Percentiles rank a stretch among this genome's conserved stretches.
phyloP scores from a whole-genome alignment of 2,797 vertebrate species.

The Allochrocebus solatus region DNA sequence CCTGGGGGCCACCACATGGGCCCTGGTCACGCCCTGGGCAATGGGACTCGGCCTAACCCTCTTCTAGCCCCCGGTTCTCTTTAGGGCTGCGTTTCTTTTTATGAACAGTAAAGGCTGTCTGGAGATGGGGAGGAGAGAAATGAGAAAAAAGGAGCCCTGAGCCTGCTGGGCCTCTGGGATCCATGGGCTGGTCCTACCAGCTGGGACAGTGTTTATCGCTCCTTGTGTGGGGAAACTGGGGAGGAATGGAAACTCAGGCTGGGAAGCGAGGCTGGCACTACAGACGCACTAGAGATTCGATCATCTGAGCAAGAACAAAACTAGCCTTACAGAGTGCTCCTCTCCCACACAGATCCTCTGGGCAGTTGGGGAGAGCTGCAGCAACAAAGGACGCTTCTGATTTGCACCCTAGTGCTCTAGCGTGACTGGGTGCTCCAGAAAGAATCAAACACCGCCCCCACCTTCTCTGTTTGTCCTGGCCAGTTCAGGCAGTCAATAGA shows the following conservation, averaged over 20 bases:
- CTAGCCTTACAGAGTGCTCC: background rate
- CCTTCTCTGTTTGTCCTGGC: background rate
- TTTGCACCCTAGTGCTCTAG: accelerated
- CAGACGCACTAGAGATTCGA: accelerated
- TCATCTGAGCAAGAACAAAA: background rate
- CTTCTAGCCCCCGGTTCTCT: background rate
- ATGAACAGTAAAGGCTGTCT: background rate
- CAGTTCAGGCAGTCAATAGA: background rate
- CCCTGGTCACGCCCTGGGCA: background rate
- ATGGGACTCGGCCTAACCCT: background rate
- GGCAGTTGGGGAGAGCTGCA: background rate
- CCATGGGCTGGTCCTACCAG: accelerated
- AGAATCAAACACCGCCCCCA: background rate
- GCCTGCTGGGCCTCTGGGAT: background rate
- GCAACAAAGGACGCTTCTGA: background rate
- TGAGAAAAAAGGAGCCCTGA: background rate
- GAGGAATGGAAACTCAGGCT: background rate
- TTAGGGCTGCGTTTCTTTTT: background rate
- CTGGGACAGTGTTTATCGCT: accelerated
- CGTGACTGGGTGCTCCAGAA: accelerated
- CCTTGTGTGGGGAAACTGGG: background rate
- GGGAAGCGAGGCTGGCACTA: background rate
- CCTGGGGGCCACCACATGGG: background rate
- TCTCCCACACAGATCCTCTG: background rate
- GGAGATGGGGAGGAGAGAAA: background rate